Evolutionary conservation across 2,888 invertebrate species (phyloP).

Genomic region (Magallana nippona): DNA sequence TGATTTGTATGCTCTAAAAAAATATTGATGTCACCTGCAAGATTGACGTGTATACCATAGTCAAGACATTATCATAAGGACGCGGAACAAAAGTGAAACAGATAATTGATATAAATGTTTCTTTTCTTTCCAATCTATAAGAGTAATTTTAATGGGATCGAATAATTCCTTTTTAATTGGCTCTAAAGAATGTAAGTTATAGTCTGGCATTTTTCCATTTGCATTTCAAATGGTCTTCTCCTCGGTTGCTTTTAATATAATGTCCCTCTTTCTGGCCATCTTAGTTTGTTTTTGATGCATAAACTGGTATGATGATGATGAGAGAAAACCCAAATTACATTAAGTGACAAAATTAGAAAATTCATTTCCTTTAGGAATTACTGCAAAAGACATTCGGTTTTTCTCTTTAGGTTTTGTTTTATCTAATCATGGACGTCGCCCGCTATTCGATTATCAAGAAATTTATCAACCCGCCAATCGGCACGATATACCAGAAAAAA

Average conservation of each 20-base stretch:
- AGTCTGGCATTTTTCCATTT: not conserved
- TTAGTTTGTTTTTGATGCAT: slow-evolving; percentile 26
- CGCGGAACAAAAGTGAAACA: not conserved
- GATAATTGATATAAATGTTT: not conserved
- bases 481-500: slow-evolving; percentile 28
- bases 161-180: slow-evolving; percentile 29
- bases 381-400: slow-evolving; percentile 29
- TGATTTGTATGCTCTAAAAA: too few relatives aligned
- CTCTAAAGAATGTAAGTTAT: slow-evolving; percentile 17
- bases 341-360: slow-evolving; percentile 35
- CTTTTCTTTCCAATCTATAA: not conserved
- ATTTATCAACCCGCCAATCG: slow-evolving; percentile 27
- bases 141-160: slow-evolving; percentile 13
- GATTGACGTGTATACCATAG: too few relatives aligned
- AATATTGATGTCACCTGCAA: too few relatives aligned
- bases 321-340: slow-evolving; percentile 31
- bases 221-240: slow-evolving; percentile 7
- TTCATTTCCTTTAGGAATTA: slow-evolving; percentile 31
- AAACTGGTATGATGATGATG: slow-evolving; percentile 33
- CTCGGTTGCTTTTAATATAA: not conserved
- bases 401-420: slow-evolving; percentile 30
- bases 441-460: slow-evolving; percentile 21
- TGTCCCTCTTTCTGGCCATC: slow-evolving; percentile 24
- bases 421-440: slow-evolving; percentile 31
- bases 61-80: not conserved